Percentiles rank a stretch among this genome's conserved stretches.
Conservation (phyloP, 2,797 vertebrate species). For the Buceros bicornis region DNA sequence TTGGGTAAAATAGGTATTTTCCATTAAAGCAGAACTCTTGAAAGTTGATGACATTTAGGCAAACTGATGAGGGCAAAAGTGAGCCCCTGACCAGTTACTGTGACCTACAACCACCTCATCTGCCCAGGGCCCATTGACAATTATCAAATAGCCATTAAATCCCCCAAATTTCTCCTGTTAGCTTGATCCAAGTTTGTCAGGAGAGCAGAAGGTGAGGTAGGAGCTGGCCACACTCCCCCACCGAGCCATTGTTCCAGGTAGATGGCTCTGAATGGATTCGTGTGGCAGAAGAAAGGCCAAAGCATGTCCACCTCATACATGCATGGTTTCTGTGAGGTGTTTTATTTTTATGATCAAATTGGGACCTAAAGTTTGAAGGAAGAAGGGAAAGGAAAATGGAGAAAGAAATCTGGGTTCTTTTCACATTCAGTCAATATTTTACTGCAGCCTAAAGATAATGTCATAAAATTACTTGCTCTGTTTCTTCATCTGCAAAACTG, state of each 20-base stretch:
- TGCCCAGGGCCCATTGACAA: neutral
- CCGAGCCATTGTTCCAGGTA: rapidly evolving
- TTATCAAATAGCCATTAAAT: neutral
- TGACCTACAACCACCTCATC: neutral
- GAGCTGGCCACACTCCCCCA: neutral
- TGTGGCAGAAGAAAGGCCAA: neutral
- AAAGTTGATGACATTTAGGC: neutral
- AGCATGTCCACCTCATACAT: neutral
- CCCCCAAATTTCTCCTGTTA: neutral
- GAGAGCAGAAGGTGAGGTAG: neutral
- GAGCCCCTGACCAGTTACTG: neutral
- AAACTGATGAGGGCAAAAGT: neutral
- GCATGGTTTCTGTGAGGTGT: neutral
- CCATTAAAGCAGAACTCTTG: neutral
- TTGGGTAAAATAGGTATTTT: neutral
- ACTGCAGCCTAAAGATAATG: neutral
- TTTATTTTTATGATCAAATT: neutral
- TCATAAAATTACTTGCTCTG: neutral
- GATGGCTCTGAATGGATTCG: neutral
- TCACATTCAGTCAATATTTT: neutral
- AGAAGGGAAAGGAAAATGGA: neutral
- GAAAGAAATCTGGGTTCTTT: neutral
- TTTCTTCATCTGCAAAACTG: neutral
- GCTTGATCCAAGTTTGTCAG: neutral
- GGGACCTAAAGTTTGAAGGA: neutral